Evolutionary conservation across 1,140 invertebrate genomes (phyloP), one percentile per base, ranked within the genome.

Genomic region (Archivesica marissinica): DNA sequence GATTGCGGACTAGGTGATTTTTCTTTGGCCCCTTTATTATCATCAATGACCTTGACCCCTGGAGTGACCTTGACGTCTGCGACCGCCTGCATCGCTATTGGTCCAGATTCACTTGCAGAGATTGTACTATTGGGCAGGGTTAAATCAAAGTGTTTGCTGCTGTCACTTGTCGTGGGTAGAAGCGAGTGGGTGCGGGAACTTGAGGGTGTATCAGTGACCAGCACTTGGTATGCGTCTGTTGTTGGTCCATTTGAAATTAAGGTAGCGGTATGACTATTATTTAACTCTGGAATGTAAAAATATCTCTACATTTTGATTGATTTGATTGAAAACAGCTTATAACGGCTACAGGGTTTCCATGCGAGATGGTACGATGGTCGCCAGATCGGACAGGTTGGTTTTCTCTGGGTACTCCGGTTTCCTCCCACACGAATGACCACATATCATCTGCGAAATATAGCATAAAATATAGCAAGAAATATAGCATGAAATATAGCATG

Each of bases 241-340:
- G 56, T 66, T 83, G 59, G 70, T 83, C 80, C 80, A 64, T 83
- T 74, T 38, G 72, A 44, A 13, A 75, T 59, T 23, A 74, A 30
- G 30, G 44, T 20, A 23, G 70, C 9, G 11, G 79, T 35, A 54
- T 25, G 52, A 47, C 25, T 72, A 9, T 28, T 25, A 50, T 72
- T 25, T 64, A 39, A 30, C 44, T 61, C 39, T 56, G 54, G 41
- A 44, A 25, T 1, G 0, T 15, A 56, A 75, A 23, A 75, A n/a
- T n/a, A n/a, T n/a, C n/a, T n/a, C n/a, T n/a, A n/a, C n/a, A n/a
- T n/a, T n/a, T n/a, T n/a, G n/a, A n/a, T n/a, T n/a, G n/a, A n/a
- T n/a, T n/a, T n/a, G n/a, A n/a, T n/a, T n/a, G n/a, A n/a, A n/a
- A n/a, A n/a, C n/a, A n/a, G n/a, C n/a, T n/a, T n/a, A n/a, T n/a